A percentile compares a stretch with the other conserved stretches of the same genome.
Conservation (phyloP, 2,888 invertebrate genomes). For the Nomada fabriciana region DNA sequence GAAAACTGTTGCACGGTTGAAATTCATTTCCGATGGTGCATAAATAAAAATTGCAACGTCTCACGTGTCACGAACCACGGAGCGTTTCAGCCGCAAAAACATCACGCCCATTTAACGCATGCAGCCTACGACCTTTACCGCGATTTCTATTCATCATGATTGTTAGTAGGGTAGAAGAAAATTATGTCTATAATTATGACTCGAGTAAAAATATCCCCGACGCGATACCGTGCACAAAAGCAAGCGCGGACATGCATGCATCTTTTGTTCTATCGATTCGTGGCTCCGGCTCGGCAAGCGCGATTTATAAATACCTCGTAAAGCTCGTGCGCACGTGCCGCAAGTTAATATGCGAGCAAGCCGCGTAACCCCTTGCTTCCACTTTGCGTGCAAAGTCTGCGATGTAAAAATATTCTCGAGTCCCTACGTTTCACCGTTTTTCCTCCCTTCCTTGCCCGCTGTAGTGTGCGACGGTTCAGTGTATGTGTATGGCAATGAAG, state of each 20-base stretch:
- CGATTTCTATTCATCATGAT: slow-evolving; percentile 58
- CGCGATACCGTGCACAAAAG: slow-evolving; percentile 43
- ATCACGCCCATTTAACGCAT: slow-evolving; percentile 33
- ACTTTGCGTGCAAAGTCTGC: slow-evolving; percentile 43
- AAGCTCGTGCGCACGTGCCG: slow-evolving; percentile 46
- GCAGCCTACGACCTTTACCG: slow-evolving; percentile 55
- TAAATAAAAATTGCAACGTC: slow-evolving; percentile 3
- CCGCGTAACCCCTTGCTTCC: slow-evolving; percentile 41
- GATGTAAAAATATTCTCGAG: slow-evolving; percentile 54
- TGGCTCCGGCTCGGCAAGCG: slow-evolving; percentile 23
- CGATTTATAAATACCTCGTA: slow-evolving; percentile 61
- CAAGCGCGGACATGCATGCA: slow-evolving; percentile 37
- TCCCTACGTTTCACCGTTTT: neutral
- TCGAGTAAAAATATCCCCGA: slow-evolving; percentile 54
- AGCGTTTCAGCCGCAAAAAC: slow-evolving; percentile 4
- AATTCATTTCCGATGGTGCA: no score
- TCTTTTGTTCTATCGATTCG: slow-evolving; percentile 63
- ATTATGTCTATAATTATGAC: slow-evolving; percentile 64
- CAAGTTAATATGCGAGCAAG: slow-evolving; percentile 52
- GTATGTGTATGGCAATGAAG: neutral
- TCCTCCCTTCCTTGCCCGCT: neutral
- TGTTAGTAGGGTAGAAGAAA: slow-evolving; percentile 53
- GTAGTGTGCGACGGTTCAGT: neutral
- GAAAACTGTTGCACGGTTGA: neutral
- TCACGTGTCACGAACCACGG: slow-evolving; percentile 5